Evolutionary conservation across 2,888 invertebrate species (phyloP).

Genomic region (Brachyopa scutellaris): DNA sequence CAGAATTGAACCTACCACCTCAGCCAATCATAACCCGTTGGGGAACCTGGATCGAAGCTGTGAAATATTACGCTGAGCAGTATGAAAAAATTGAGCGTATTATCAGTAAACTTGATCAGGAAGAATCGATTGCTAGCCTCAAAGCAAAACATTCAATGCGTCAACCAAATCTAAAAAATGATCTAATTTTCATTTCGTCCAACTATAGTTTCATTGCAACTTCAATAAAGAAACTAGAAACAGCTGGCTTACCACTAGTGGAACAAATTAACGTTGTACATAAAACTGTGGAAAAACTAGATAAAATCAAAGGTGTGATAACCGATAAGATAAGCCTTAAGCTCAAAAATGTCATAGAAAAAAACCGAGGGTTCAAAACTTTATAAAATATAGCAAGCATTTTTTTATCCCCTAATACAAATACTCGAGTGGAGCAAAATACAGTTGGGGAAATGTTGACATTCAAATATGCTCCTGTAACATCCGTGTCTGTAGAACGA

Average conservation of each 20-base stretch:
- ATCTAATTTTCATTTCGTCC: neutral
- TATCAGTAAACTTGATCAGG: neutral
- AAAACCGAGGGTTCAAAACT: neutral
- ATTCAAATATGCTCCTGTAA: neutral
- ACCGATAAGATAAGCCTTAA: neutral
- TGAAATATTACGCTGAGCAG: constrained; percentile 74
- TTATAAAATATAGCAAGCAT: neutral
- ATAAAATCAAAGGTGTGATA: neutral
- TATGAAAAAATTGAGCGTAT: constrained; percentile 35
- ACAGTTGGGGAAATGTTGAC: neutral
- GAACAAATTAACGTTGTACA: neutral
- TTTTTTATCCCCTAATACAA: neutral
- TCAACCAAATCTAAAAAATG: neutral
- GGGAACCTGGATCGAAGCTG: too few species aligned
- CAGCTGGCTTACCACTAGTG: neutral
- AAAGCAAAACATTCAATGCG: neutral
- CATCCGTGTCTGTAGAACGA: neutral
- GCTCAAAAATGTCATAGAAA: too few species aligned
- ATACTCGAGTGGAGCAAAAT: neutral
- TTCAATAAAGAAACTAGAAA: neutral
- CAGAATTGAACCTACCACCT: constrained; percentile 74
- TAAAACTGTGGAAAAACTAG: neutral
- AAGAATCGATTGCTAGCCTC: neutral
- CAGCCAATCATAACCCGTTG: constrained; percentile 76
- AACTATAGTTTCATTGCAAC: neutral